phyloP scores from a whole-genome alignment of 2,888 invertebrate genomes.

The Hirtodrosophila duncani region DNA sequence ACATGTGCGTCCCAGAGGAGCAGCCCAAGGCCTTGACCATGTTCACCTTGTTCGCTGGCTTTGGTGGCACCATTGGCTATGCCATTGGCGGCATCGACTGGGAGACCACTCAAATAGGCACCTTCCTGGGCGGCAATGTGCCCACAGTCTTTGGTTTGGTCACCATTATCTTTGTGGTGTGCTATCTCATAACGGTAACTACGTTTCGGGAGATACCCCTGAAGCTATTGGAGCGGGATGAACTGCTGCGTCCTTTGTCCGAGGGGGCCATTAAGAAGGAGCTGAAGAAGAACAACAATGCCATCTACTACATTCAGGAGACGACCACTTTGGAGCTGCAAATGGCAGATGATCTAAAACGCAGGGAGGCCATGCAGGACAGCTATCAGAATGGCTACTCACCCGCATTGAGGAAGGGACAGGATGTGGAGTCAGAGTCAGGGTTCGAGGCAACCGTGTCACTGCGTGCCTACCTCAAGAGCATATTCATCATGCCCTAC shows the following conservation, averaged over 20 bases:
- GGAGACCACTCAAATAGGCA: conserved; percentile 79
- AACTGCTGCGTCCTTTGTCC: conserved; percentile 74
- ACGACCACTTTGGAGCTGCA: conserved; percentile 65
- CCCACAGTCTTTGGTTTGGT: conserved; percentile 81
- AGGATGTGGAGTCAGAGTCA: conserved; percentile 32
- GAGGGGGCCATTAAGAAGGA: conserved; percentile 74
- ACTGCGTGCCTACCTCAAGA: conserved; percentile 77
- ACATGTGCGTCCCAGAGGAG: conserved; percentile 82
- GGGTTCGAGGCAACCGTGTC: conserved; percentile 59
- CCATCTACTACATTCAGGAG: conserved; percentile 74
- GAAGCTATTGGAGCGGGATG: conserved; percentile 75
- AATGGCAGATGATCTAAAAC: conserved; percentile 43
- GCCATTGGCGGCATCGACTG: conserved; percentile 81
- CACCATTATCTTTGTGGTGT: conserved; percentile 80
- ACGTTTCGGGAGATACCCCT: conserved; percentile 82
- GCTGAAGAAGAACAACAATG: conserved; percentile 71
- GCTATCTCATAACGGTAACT: conserved; percentile 80
- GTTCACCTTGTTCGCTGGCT: conserved; percentile 83
- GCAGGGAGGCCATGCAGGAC: conserved; percentile 23
- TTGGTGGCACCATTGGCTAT: conserved; percentile 83
- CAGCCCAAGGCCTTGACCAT: conserved; percentile 82
- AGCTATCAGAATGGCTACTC: conserved; percentile 62
- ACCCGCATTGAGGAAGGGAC: conserved; percentile 9
- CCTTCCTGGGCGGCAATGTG: conserved; percentile 81
- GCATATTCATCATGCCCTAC: conserved; percentile 82